Percentiles rank a stretch among this genome's conserved stretches.
Conservation (phyloP, 2,113 vertebrate genomes). For the Gasterosteus aculeatus region DNA sequence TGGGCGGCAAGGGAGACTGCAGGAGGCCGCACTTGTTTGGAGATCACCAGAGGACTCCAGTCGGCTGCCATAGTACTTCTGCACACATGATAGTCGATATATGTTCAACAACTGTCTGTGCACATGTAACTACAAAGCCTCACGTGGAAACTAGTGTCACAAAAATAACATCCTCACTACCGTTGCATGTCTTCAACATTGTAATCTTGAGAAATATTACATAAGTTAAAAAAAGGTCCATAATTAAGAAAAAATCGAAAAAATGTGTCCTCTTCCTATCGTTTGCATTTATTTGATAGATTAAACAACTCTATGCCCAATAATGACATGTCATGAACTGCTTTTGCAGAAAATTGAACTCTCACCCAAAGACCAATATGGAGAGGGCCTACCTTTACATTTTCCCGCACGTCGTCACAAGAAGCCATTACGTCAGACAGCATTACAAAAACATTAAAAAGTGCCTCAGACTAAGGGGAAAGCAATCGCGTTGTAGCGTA, state of each 20-base stretch:
- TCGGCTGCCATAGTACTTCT: slow-evolving; percentile 76
- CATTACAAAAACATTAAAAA: background rate
- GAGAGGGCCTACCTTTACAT: slow-evolving; percentile 51
- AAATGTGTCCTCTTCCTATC: background rate
- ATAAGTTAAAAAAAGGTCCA: too few species aligned
- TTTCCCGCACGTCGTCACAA: slow-evolving; percentile 50
- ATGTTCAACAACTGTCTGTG: background rate
- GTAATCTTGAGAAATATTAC: background rate
- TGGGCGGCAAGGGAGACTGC: slow-evolving; percentile 25
- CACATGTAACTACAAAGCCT: background rate
- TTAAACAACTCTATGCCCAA: background rate
- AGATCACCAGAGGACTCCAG: slow-evolving; percentile 72
- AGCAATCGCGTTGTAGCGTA: background rate
- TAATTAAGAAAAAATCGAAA: background rate
- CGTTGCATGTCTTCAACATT: background rate
- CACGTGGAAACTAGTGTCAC: background rate
- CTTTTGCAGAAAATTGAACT: background rate
- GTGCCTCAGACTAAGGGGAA: background rate
- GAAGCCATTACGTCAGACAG: slow-evolving; percentile 21
- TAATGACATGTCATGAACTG: background rate
- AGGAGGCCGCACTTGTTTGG: slow-evolving; percentile 75
- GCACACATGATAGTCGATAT: background rate
- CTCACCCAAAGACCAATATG: background rate
- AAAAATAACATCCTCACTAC: background rate
- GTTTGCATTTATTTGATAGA: background rate